These are phyloP conservation scores for Drosophila tropicalis DNA, from an alignment of 1,140 invertebrate genomes.

Conservation along the genomic window DNA sequence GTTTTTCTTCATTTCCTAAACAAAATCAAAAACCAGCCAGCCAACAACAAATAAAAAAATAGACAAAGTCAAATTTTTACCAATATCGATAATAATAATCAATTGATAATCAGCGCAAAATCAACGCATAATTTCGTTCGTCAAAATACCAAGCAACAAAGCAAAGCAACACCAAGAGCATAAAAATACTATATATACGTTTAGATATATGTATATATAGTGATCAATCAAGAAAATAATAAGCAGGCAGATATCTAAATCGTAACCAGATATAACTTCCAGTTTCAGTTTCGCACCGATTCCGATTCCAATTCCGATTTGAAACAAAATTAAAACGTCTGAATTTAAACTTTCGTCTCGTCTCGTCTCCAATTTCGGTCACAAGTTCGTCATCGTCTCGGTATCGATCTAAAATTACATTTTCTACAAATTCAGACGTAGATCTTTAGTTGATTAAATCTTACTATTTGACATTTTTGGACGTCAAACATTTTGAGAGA, in stretches of 20 bases:
- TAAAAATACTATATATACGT: constrained; percentile 28
- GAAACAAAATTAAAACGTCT: constrained; percentile 79
- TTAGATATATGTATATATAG: constrained; percentile 17
- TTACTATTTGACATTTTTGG: constrained; percentile 74
- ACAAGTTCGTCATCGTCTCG: constrained; percentile 65
- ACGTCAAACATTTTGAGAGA: constrained; percentile 56
- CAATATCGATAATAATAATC: constrained; percentile 45
- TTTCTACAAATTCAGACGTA: constrained; percentile 82
- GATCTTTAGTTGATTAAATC: constrained; percentile 66
- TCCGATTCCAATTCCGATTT: constrained; percentile 55
- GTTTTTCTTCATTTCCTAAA: constrained; percentile 72
- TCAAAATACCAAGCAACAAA: constrained; percentile 55
- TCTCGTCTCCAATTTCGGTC: constrained; percentile 71
- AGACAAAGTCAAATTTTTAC: constrained; percentile 79
- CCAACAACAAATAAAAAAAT: constrained; percentile 80
- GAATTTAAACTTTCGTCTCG: constrained; percentile 75
- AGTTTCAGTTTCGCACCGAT: constrained; percentile 65
- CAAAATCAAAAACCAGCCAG: constrained; percentile 74
- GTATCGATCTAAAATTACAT: constrained; percentile 40
- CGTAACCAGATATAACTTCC: constrained; percentile 49
- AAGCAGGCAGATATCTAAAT: constrained; percentile 50
- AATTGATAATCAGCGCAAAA: constrained; percentile 48
- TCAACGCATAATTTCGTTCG: constrained; percentile 66
- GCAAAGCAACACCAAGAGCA: constrained; percentile 41
- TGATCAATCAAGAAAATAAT: constrained; percentile 37